phyloP scores from a whole-genome alignment of 2,888 invertebrate genomes.

The Lutraria lutraria region DNA sequence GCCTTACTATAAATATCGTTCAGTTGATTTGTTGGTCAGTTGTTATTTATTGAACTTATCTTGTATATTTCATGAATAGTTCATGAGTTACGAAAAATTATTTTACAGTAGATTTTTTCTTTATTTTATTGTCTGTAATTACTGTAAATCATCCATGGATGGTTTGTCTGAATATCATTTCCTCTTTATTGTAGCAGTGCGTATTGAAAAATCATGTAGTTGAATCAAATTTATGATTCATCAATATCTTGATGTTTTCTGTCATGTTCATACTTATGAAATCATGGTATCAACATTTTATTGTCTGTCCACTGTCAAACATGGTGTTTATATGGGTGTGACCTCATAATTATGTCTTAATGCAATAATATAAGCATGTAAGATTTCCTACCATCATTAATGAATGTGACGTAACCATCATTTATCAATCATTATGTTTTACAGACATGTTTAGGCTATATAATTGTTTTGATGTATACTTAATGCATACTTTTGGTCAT shows the following conservation, averaged over 20 bases:
- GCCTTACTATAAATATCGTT: too few species aligned
- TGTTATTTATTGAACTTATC: too few species aligned
- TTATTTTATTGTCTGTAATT: too few species aligned
- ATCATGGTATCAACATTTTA: not conserved
- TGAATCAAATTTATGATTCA: not conserved
- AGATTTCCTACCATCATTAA: constrained; percentile 4
- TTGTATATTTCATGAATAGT: too few species aligned
- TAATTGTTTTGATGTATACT: not conserved
- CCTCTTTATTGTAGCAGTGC: too few species aligned
- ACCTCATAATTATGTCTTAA: constrained; percentile 1
- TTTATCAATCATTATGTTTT: constrained; percentile 13
- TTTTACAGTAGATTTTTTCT: too few species aligned
- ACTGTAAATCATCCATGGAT: too few species aligned
- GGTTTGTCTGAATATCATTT: too few species aligned
- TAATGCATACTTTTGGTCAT: not conserved
- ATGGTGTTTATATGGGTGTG: not conserved
- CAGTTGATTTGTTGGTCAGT: too few species aligned
- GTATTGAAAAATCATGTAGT: too few species aligned
- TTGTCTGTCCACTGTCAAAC: not conserved
- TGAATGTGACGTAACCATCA: not conserved
- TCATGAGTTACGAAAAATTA: too few species aligned
- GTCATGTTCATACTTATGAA: not conserved
- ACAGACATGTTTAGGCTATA: not conserved
- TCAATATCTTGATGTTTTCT: not conserved
- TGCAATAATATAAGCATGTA: not conserved